Percentiles rank a stretch among this genome's conserved stretches.
Conservation (phyloP, 2,888 invertebrate species). For the Patella depressa region DNA sequence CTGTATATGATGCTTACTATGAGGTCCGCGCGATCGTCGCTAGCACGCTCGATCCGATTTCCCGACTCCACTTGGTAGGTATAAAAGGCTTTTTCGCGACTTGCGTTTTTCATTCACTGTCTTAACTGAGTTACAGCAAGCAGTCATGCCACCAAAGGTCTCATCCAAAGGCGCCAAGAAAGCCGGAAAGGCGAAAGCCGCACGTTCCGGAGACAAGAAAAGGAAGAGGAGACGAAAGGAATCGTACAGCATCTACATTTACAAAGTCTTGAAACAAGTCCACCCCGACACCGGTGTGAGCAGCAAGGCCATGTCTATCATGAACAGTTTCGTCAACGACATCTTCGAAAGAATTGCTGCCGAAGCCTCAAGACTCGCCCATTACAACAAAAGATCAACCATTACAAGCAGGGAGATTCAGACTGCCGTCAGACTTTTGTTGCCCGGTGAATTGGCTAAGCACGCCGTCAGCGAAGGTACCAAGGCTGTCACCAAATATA, state of each 20-base stretch:
- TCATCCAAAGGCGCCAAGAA: slow-evolving; percentile 51
- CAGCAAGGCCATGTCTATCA: slow-evolving; percentile 44
- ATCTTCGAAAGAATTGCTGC: slow-evolving; percentile 65
- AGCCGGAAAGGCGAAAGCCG: slow-evolving; percentile 52
- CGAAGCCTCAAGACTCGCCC: slow-evolving; percentile 57
- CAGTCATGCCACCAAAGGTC: background rate
- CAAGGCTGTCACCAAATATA: slow-evolving; percentile 68
- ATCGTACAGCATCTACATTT: slow-evolving; percentile 57
- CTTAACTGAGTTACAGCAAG: background rate
- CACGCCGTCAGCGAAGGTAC: slow-evolving; percentile 75
- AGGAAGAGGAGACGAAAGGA: slow-evolving; percentile 52
- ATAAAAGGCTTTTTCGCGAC: background rate
- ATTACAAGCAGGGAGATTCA: slow-evolving; percentile 81
- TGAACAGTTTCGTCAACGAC: slow-evolving; percentile 66
- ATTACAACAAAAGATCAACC: slow-evolving; percentile 55
- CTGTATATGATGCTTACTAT: too few species aligned
- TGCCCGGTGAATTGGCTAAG: slow-evolving; percentile 82
- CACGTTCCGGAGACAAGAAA: slow-evolving; percentile 58
- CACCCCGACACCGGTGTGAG: slow-evolving; percentile 65
- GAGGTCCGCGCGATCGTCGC: too few species aligned
- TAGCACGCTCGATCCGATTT: too few species aligned
- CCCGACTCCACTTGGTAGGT: too few species aligned
- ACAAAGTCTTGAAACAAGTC: slow-evolving; percentile 63
- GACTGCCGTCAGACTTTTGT: slow-evolving; percentile 78
- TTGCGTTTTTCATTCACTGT: background rate